These are phyloP conservation scores for Xenops minutus DNA, from an alignment of 2,797 vertebrate genomes.

Conservation along the genomic window DNA sequence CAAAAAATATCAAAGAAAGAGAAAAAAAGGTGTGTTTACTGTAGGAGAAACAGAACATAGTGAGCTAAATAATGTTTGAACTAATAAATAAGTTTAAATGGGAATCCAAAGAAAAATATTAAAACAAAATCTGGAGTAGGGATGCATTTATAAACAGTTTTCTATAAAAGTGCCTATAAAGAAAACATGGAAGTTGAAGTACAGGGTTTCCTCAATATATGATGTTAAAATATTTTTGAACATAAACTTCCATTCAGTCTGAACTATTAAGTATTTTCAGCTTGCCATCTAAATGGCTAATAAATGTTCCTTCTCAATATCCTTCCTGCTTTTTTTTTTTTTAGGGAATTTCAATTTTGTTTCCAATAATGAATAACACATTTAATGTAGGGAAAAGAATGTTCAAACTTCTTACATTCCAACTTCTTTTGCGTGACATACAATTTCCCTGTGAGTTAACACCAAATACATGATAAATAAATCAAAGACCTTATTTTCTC, in stretches of 20 bases:
- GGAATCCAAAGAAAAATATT: not conserved
- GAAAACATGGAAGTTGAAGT: not conserved
- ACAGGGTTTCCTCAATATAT: not conserved
- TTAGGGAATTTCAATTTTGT: not conserved
- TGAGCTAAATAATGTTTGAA: not conserved
- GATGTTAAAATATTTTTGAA: not conserved
- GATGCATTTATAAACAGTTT: not conserved
- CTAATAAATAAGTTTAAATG: not conserved
- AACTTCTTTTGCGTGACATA: not conserved
- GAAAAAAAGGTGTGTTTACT: not conserved
- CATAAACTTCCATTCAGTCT: not conserved
- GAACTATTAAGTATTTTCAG: not conserved
- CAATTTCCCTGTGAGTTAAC: not conserved
- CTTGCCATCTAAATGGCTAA: not conserved
- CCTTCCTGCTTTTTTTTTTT: not conserved
- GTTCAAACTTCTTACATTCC: not conserved
- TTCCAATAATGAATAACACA: not conserved
- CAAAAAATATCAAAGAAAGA: not conserved
- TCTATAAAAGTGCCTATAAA: not conserved
- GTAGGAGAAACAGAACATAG: not conserved
- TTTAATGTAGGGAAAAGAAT: not conserved
- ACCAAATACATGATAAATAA: not conserved
- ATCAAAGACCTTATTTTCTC: not conserved
- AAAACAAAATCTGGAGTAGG: not conserved
- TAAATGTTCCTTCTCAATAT: not conserved